Conservation (phyloP, 2,797 vertebrate species). For the Australoheros facetus region DNA sequence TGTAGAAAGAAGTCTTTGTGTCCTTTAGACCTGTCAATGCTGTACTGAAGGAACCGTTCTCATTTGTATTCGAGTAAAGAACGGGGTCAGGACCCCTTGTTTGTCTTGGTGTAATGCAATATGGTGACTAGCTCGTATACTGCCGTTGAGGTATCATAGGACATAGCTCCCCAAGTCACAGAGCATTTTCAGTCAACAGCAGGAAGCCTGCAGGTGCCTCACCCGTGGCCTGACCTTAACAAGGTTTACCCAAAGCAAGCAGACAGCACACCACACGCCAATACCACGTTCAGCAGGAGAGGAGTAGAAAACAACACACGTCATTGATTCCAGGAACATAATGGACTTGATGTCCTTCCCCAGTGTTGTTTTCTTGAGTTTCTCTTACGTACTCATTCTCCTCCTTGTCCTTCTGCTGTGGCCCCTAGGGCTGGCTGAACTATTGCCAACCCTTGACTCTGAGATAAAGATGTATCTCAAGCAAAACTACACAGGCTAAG, state of each 20-base stretch:
- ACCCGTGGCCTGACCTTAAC: constrained; percentile 74
- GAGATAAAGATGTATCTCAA: constrained; percentile 37
- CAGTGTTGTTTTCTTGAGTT: constrained; percentile 61
- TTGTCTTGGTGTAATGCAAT: constrained; percentile 67
- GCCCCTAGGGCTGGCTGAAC: constrained; percentile 57
- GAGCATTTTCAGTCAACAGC: constrained; percentile 67
- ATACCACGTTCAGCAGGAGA: constrained; percentile 54
- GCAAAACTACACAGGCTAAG: constrained; percentile 29
- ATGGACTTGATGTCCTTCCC: constrained; percentile 73
- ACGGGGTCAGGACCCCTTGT: constrained; percentile 67
- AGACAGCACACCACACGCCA: constrained; percentile 48
- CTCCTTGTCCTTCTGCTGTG: constrained; percentile 26
- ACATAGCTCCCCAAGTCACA: constrained; percentile 46
- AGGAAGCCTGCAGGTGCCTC: constrained; percentile 61
- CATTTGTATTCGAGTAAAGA: constrained; percentile 63
- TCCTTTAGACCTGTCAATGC: constrained; percentile 35
- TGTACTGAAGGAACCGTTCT: constrained; percentile 29
- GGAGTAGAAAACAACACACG: constrained; percentile 42
- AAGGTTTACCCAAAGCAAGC: constrained; percentile 70
- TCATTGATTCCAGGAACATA: constrained; percentile 72
- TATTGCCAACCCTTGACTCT: constrained; percentile 40
- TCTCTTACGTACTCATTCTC: constrained; percentile 41
- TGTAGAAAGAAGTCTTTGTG: neutral
- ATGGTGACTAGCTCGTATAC: constrained; percentile 52
- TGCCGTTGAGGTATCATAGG: constrained; percentile 37